Evolutionary conservation across 2,113 vertebrate genomes (phyloP).

Genomic region (Antechinus stuartii): DNA sequence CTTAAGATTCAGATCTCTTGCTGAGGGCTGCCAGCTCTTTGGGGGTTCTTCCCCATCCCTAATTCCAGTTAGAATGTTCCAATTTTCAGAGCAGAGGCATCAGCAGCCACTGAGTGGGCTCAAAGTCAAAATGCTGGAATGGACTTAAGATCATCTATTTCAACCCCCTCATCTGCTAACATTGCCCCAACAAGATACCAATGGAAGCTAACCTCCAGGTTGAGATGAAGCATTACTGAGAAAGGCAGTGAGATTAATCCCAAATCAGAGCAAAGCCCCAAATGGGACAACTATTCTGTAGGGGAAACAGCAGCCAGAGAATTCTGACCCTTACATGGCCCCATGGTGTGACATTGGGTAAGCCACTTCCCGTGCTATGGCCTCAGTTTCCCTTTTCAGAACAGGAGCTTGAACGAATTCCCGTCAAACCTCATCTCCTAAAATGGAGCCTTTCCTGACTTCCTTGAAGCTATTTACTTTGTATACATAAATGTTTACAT

Average conservation of each 20-base stretch:
- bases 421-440: not conserved
- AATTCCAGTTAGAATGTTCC: not conserved
- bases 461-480: not conserved
- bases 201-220: not conserved
- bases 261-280: not conserved
- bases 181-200: not conserved
- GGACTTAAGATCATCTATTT: not conserved
- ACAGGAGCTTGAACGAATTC: not conserved
- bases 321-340: not conserved
- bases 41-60: not conserved
- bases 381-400: not conserved
- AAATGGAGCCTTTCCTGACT: not conserved
- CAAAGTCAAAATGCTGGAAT: not conserved
- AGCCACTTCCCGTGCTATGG: not conserved
- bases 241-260: not conserved
- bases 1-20: not conserved
- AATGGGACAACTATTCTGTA: not conserved
- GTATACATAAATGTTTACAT: not conserved
- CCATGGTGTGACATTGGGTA: not conserved
- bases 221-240: not conserved
- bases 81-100: not conserved
- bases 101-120: not conserved
- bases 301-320: not conserved
- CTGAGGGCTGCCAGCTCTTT: too few relatives aligned
- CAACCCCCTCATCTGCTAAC: not conserved